Evolutionary conservation across 2,113 vertebrate species (phyloP), one percentile per base, ranked within the genome.

Genomic region (Callospermophilus lateralis): DNA sequence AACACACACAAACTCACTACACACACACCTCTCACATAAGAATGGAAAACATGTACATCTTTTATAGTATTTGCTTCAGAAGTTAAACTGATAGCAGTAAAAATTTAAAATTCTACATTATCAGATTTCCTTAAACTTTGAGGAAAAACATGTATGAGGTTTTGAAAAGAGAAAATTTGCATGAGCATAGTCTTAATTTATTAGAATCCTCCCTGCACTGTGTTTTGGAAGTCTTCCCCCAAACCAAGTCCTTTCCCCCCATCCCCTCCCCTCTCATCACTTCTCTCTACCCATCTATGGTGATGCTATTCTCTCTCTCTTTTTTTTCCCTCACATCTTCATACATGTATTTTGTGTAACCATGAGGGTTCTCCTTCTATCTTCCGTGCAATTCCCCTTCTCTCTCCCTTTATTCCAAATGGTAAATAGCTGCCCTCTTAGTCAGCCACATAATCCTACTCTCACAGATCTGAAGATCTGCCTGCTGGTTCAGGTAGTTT

Each of bases 71-170:
- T 51, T 90, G 53, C 37, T 88, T 92, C 80, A 90, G 51, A 87
- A 86, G 93, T 48, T 78, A 48, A 96, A 83, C 45, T 68, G 15
- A 90, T 0, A 90, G n/a, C 32, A 81, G 53, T 53, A 90, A 81
- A 96, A 84, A 84, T 65, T 93, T 87, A 90, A 93, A 90, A 93
- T 61, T 85, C 19, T 26, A 92, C 16, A n/a, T 68, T 84, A 84
- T 63, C n/a, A 84, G 24, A 87, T 90, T 74, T 97, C 42, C 51
- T 95, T 94, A 80, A 94, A 89, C 51, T 94, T 65, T 20, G 8
- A 84, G 37, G 78, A 76, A 78, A 95, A 89, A 95, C 79, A 45
- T 45, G 90, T 65, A 72, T 70, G 53, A 65, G 42, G 39, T 11
- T 1, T 8, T 87, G 48, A n/a, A 37, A 90, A 61, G n/a, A 88